Conservation (phyloP, 2,113 vertebrate species). For the Cranoglanis bouderius region DNA sequence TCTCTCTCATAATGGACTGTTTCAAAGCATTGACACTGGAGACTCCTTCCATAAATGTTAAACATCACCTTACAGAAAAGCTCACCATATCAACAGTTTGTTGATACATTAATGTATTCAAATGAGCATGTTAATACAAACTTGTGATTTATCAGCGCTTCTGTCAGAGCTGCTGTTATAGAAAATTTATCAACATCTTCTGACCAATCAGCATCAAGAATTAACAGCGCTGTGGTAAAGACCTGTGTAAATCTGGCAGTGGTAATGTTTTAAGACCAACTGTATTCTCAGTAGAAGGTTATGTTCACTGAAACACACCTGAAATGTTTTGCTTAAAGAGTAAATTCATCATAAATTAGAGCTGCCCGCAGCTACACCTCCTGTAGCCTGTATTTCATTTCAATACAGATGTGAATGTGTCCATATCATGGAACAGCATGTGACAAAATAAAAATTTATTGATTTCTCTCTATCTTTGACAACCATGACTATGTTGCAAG, state of each 20-base stretch:
- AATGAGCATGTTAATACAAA: not conserved
- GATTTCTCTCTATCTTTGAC: constrained; percentile 25
- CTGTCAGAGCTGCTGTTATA: not conserved
- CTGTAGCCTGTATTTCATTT: not conserved
- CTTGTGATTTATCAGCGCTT: not conserved
- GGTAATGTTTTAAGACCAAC: not conserved
- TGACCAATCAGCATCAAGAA: not conserved
- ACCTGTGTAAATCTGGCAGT: not conserved
- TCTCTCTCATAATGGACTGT: too few species aligned
- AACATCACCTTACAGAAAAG: not conserved
- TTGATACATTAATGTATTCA: not conserved
- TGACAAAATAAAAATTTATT: constrained; percentile 2
- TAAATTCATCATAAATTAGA: not conserved
- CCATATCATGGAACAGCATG: not conserved
- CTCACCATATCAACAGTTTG: not conserved
- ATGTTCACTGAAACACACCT: not conserved
- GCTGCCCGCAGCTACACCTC: not conserved
- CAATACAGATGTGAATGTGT: not conserved
- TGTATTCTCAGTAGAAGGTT: not conserved
- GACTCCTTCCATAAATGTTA: not conserved
- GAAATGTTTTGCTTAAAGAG: not conserved
- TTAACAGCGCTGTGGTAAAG: not conserved
- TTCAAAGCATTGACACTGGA: not conserved
- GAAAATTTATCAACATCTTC: not conserved
- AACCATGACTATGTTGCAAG: not conserved